Base-by-base conservation (phyloP, 2,888 invertebrate species). In the Thecophora atra region DNA sequence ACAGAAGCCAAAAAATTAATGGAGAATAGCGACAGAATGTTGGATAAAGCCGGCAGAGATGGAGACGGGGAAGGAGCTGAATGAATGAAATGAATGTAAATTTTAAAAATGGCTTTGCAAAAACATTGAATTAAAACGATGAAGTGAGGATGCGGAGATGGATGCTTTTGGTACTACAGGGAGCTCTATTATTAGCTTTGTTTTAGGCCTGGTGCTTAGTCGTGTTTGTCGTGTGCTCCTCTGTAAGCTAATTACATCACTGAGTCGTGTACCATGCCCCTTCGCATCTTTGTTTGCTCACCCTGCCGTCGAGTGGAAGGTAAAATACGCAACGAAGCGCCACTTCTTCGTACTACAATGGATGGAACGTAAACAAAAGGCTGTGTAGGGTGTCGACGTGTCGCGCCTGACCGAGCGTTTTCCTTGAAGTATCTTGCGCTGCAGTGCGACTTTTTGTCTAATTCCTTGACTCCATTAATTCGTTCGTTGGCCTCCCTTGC, bases 101-200 rank as follows among this genome's bases (percentile, higher is more conserved):
- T 47, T 26, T 13, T 52, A 51, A 28, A 51, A 66, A 19, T 30
- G n/a, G n/a, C 26, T 26, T 15, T 17, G 24, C 11, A 44, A 28
- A 65, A 66, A 51, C 28, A 28, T 26, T 15, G 47, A 67, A 54
- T 19, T 19, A 26, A 68, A 42, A n/a, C 15, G n/a, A 60, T 42
- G 30, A 28, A 3, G n/a, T 15, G 28, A 6, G 26, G 28, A 44
- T 68, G 56, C 56, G n/a, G 44, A 58, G 68, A 56, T 56, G 68
- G 68, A 37, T 58, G 68, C 68, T 56, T 51, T 52, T 30, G 42
- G 68, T 37, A 68, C 26, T 44, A 68, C 56, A 56, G 56, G 30
- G 26, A 51, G 21, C 21, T 56, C 42, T 13, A 54, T 21, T 58
- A 67, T 72, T 69, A 26, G 74, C 74, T 70, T 72, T 73, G 73